Evolutionary conservation across 2,113 vertebrate genomes (phyloP).

Genomic region (Meriones unguiculatus): DNA sequence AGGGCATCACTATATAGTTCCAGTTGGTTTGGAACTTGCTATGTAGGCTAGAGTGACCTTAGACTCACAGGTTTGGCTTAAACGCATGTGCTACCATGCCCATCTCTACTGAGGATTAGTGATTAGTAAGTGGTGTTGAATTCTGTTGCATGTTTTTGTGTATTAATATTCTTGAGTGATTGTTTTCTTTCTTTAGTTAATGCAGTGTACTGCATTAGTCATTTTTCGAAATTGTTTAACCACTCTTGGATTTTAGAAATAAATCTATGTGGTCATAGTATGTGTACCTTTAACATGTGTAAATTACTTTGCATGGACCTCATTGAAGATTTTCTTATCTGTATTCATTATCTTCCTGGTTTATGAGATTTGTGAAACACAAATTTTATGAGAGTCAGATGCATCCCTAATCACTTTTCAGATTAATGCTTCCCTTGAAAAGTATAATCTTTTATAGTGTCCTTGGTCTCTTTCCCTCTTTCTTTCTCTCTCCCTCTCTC

Average conservation of each 20-base stretch:
- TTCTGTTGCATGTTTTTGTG: neutral
- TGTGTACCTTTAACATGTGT: neutral
- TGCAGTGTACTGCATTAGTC: neutral
- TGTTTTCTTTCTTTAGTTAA: neutral
- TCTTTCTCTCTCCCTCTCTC: neutral
- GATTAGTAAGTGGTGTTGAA: neutral
- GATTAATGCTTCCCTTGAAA: neutral
- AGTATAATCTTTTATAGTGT: neutral
- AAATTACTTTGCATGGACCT: neutral
- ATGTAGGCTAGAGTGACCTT: neutral
- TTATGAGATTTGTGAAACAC: neutral
- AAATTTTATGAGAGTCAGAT: conserved; percentile 4
- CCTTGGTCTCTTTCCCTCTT: neutral
- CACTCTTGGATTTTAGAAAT: neutral
- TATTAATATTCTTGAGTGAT: neutral
- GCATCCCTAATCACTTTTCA: neutral
- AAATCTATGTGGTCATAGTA: neutral
- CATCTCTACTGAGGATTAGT: neutral
- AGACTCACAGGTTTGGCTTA: neutral
- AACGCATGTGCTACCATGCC: neutral
- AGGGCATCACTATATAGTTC: neutral
- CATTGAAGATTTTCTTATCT: neutral
- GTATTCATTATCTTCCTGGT: neutral
- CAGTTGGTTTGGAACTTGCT: neutral
- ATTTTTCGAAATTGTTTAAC: neutral